Conservation (phyloP, 2,888 invertebrate genomes). For the Ernsta delagoae region DNA sequence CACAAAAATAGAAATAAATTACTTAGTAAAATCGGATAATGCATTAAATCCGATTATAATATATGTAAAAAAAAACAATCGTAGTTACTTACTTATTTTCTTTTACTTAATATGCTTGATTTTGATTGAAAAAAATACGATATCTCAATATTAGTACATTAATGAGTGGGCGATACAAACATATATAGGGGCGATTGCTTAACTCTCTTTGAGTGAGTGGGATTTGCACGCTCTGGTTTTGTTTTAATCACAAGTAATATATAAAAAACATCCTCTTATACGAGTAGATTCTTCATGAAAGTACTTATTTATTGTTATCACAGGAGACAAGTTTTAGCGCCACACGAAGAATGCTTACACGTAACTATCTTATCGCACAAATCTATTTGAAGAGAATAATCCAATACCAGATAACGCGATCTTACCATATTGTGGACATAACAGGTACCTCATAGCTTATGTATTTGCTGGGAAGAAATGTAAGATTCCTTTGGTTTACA, state of each 20-base stretch:
- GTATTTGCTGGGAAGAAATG: conserved; percentile 1
- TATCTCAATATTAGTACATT: no score
- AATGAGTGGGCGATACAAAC: no score
- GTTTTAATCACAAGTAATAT: no score
- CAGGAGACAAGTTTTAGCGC: conserved; percentile 34
- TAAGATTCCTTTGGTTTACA: neutral
- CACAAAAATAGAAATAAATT: conserved; percentile 7
- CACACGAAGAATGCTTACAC: conserved; percentile 35
- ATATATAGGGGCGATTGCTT: no score
- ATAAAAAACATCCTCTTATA: neutral
- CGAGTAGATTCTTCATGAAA: conserved; percentile 3
- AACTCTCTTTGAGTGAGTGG: no score
- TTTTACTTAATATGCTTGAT: no score
- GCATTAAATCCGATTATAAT: neutral
- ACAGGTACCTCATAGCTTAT: conserved; percentile 27
- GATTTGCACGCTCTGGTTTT: no score
- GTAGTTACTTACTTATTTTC: neutral
- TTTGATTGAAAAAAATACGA: no score
- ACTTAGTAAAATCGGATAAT: neutral
- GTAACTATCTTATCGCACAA: conserved; percentile 61
- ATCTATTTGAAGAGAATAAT: conserved; percentile 73
- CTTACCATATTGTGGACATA: conserved; percentile 46
- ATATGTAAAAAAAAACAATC: no score
- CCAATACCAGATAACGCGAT: conserved; percentile 60
- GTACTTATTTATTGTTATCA: conserved; percentile 37